These are phyloP conservation scores for Eidolon helvum DNA, from an alignment of 2,113 vertebrate genomes.

Conservation along the genomic window DNA sequence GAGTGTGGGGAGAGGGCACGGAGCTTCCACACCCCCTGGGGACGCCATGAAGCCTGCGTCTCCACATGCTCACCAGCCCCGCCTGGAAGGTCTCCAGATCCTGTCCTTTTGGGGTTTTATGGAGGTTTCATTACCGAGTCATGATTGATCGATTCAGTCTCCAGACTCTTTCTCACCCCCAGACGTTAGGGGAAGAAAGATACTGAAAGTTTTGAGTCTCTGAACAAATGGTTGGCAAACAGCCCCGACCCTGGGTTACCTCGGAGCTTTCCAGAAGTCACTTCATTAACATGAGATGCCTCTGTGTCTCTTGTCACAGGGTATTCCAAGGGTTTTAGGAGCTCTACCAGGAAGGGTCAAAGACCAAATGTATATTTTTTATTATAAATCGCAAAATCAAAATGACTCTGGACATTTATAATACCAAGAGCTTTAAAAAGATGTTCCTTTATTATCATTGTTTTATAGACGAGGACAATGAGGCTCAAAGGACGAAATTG, in stretches of 20 bases:
- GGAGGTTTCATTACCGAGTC: background rate
- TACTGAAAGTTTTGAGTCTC: background rate
- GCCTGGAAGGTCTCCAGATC: background rate
- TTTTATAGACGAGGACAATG: background rate
- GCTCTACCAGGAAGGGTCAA: background rate
- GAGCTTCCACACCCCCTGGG: too few relatives aligned
- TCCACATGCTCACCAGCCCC: background rate
- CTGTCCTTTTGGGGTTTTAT: background rate
- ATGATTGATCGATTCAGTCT: background rate
- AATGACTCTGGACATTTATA: background rate
- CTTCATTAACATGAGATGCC: background rate
- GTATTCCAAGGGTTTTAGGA: background rate
- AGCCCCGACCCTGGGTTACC: background rate
- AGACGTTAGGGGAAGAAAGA: background rate
- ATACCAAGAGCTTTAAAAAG: background rate
- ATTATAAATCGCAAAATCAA: background rate
- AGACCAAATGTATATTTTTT: background rate
- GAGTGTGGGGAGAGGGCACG: background rate
- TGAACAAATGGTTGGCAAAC: background rate
- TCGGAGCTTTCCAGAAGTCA: background rate
- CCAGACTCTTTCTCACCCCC: background rate
- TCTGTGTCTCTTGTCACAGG: background rate
- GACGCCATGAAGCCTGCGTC: too few relatives aligned
- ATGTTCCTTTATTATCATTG: background rate
- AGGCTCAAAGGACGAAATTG: background rate